Evolutionary conservation across 2,113 vertebrate genomes (phyloP).

Genomic region (Taxidea taxus): DNA sequence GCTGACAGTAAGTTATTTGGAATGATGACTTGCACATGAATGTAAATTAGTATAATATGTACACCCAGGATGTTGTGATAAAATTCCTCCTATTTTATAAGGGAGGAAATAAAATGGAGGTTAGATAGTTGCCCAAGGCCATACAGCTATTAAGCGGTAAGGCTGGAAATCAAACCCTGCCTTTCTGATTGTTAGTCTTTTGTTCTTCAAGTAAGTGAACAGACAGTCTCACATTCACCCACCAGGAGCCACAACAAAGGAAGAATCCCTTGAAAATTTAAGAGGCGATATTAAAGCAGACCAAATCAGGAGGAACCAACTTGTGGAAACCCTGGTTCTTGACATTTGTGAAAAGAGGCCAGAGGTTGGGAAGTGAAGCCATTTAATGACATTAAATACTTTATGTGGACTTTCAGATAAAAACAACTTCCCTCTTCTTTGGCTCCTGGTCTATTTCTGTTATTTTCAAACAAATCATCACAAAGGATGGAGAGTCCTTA

Average conservation of each 20-base stretch:
- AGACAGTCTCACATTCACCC: neutral
- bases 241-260: neutral
- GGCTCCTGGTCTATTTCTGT: neutral
- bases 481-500: neutral
- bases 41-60: neutral
- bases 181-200: neutral
- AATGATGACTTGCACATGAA: neutral
- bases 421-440: neutral
- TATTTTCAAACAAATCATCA: neutral
- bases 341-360: neutral
- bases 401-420: neutral
- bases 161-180: neutral
- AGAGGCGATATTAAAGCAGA: neutral
- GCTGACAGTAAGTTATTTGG: neutral
- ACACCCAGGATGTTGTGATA: neutral
- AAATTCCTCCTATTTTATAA: neutral
- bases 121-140: neutral
- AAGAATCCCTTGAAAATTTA: neutral
- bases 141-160: neutral
- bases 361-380: neutral
- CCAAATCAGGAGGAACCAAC: neutral
- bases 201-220: neutral
- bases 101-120: neutral
- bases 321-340: neutral
- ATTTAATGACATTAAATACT: neutral